Conservation (phyloP, 1,140 invertebrate species). For the Psilanteris sp. region DNA sequence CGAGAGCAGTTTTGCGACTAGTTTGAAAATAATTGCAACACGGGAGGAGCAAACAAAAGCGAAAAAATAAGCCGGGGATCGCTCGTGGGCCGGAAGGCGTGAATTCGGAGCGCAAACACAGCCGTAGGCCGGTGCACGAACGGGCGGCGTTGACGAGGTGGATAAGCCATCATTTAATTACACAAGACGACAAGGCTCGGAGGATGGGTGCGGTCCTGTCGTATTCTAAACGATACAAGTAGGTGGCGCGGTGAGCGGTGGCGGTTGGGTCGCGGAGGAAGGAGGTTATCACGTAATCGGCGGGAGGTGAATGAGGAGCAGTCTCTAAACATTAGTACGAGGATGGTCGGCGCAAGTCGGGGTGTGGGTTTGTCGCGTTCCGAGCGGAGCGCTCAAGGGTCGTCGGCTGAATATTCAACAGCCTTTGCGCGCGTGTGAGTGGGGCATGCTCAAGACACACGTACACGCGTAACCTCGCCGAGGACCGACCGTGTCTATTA, state of each 20-base stretch:
- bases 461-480: constrained; percentile 6
- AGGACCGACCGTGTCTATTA: too few species aligned
- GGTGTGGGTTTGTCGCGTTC: constrained; percentile 66
- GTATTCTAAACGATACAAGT: constrained; percentile 60
- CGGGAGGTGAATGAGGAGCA: constrained; percentile 55
- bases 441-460: constrained; percentile 10
- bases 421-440: constrained; percentile 61
- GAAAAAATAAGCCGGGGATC: constrained; percentile 5
- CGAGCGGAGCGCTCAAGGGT: constrained; percentile 65
- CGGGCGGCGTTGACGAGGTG: constrained; percentile 71
- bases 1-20: too few species aligned
- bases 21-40: background rate
- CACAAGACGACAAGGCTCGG: constrained; percentile 66
- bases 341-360: constrained; percentile 63
- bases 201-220: constrained; percentile 62
- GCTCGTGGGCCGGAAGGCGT: constrained; percentile 23
- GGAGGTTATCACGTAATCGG: constrained; percentile 64
- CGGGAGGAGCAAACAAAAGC: background rate
- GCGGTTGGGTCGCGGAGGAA: constrained; percentile 44
- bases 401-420: constrained; percentile 77
- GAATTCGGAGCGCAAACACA: constrained; percentile 24
- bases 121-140: constrained; percentile 70
- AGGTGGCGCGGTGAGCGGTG: constrained; percentile 18
- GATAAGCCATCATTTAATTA: constrained; percentile 76
- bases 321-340: constrained; percentile 62